Percentiles rank a stretch among this genome's conserved stretches.
Evolutionary conservation across 92 coral and sea anemone genomes (phyloP).

Genomic region (Chrysogorgia sp.): DNA sequence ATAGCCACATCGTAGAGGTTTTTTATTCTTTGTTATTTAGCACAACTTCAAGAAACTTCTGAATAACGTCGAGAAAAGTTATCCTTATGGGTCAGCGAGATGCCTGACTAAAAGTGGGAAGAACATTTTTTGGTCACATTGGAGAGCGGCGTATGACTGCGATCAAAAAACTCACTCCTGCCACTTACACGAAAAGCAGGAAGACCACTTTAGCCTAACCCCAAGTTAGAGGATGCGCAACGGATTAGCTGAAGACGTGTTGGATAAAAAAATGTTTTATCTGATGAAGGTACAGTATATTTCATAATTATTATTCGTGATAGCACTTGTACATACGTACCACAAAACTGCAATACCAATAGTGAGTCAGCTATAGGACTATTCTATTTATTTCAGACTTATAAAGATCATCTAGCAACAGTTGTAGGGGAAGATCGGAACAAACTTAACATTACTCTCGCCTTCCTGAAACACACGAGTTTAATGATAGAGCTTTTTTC

Average conservation of each 20-base stretch:
- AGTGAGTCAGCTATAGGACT: background rate
- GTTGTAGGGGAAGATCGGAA: slow-evolving; percentile 24
- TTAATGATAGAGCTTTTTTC: slow-evolving; percentile 30
- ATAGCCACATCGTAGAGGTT: too few relatives aligned
- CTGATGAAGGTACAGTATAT: slow-evolving; percentile 59
- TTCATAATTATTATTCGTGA: too few relatives aligned
- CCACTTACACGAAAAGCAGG: slow-evolving; percentile 61
- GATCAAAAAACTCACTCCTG: slow-evolving; percentile 59
- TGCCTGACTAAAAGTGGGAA: slow-evolving; percentile 44
- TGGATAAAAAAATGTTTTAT: slow-evolving; percentile 43
- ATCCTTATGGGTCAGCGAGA: slow-evolving; percentile 19
- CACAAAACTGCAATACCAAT: background rate
- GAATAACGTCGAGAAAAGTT: background rate
- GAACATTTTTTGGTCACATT: slow-evolving; percentile 52
- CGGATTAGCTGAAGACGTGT: too few relatives aligned
- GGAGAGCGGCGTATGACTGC: slow-evolving; percentile 61
- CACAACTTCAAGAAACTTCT: background rate
- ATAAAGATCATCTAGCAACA: slow-evolving; percentile 26
- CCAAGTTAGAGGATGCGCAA: slow-evolving; percentile 59
- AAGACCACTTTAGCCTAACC: slow-evolving; percentile 51
- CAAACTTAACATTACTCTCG: slow-evolving; percentile 34
- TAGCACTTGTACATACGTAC: background rate
- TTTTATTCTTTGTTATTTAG: too few relatives aligned
- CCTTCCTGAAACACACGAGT: slow-evolving; percentile 46
- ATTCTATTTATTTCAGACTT: slow-evolving; percentile 20